Evolutionary conservation across 1,140 invertebrate species (phyloP).

Genomic region (Drosophila triauraria): DNA sequence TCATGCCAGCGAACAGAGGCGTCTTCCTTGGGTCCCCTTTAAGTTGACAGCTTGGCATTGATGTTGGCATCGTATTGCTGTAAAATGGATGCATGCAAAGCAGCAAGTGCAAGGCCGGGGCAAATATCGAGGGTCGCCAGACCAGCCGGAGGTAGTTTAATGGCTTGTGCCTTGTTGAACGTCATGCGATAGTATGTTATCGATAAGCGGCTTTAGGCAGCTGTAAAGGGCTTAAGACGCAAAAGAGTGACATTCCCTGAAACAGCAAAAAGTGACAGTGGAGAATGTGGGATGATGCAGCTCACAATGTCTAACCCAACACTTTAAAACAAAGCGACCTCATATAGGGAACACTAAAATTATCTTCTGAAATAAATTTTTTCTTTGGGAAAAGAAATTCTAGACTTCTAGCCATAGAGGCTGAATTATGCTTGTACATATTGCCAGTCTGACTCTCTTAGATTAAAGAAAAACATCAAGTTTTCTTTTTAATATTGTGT

Average conservation of each 20-base stretch:
- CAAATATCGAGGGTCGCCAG: conserved; percentile 22
- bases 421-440: no score
- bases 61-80: conserved; percentile 20
- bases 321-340: not conserved
- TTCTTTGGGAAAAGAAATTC: no score
- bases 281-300: not conserved
- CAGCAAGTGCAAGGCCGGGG: conserved; percentile 48
- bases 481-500: no score
- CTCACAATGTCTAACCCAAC: no score
- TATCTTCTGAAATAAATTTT: not conserved
- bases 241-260: not conserved
- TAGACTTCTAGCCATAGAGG: no score
- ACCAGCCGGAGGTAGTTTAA: conserved; percentile 52
- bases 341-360: not conserved
- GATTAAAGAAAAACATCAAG: no score
- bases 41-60: conserved; percentile 48
- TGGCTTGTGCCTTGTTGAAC: conserved; percentile 72
- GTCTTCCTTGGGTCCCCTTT: conserved; percentile 17
- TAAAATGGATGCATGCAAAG: conserved; percentile 71
- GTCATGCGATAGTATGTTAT: conserved; percentile 62
- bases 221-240: conserved; percentile 33
- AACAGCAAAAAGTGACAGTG: not conserved
- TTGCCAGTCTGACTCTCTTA: no score
- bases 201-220: conserved; percentile 54
- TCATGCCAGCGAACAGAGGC: conserved; percentile 60